These are phyloP conservation scores for Tetramorium simillimum DNA, from an alignment of 1,140 invertebrate genomes.

Conservation along the genomic window DNA sequence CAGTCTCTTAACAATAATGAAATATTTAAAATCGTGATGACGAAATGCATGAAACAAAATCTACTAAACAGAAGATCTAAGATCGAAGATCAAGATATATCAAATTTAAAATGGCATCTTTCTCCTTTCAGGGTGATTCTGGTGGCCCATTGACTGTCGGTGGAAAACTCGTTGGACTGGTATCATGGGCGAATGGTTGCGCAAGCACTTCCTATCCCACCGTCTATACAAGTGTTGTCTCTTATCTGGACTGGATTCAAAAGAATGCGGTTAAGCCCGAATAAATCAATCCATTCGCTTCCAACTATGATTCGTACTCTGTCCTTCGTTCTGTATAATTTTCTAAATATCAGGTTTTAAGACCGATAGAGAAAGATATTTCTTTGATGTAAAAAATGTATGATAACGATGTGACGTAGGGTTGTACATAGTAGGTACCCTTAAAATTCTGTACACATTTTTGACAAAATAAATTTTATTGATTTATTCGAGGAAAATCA, in stretches of 20 bases:
- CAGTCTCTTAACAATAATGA: too few species aligned
- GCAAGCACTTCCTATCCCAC: slow-evolving; percentile 76
- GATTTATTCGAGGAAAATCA: neutral
- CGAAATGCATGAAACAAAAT: neutral
- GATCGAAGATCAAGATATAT: too few species aligned
- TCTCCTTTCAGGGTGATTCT: slow-evolving; percentile 84
- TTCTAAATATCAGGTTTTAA: neutral
- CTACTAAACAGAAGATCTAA: neutral
- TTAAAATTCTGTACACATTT: slow-evolving; percentile 34
- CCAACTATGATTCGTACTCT: neutral
- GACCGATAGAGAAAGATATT: neutral
- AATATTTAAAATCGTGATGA: neutral
- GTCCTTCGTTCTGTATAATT: neutral
- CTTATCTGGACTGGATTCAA: slow-evolving; percentile 67
- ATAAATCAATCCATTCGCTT: neutral
- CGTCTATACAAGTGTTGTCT: slow-evolving; percentile 80
- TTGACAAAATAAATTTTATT: slow-evolving; percentile 29
- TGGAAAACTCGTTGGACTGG: slow-evolving; percentile 81
- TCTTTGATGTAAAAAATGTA: neutral
- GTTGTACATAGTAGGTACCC: slow-evolving; percentile 1
- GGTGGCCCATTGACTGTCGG: slow-evolving; percentile 86
- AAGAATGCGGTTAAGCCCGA: neutral
- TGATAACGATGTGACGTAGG: neutral
- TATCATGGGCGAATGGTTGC: slow-evolving; percentile 84
- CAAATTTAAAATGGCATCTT: neutral